phyloP scores from a whole-genome alignment of 2,888 invertebrate species.

The Philonicus albiceps region DNA sequence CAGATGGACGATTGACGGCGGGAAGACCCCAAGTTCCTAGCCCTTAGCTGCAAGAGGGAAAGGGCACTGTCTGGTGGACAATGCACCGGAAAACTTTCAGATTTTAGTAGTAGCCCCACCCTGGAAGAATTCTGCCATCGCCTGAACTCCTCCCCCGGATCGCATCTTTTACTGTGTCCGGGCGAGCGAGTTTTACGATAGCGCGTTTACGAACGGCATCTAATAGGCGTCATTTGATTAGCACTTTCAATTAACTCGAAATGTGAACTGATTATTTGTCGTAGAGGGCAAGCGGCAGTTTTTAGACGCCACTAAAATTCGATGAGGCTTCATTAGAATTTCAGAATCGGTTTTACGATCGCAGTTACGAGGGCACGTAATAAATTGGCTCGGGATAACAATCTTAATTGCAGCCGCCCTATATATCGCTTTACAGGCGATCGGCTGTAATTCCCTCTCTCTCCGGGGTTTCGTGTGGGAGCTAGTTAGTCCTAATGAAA shows the following conservation, averaged over 20 bases:
- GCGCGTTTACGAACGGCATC: not conserved
- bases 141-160: not conserved
- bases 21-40: not conserved
- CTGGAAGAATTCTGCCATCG: not conserved
- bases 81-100: not conserved
- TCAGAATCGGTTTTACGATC: not conserved
- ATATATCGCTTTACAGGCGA: not conserved
- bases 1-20: constrained; percentile 11
- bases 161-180: not conserved
- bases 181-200: not conserved
- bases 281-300: not conserved
- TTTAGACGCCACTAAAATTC: not conserved
- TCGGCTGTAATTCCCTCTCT: not conserved
- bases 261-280: not conserved
- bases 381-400: not conserved
- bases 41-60: not conserved
- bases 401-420: not conserved
- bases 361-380: not conserved
- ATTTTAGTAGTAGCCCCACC: not conserved
- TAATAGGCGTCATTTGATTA: constrained; percentile 16
- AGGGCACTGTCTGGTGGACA: not conserved
- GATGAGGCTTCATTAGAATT: not conserved
- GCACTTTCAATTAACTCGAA: constrained; percentile 16
- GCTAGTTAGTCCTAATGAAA: not conserved
- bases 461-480: not conserved